Conservation (phyloP, 2,888 invertebrate genomes). For the Eucera pruinosa region DNA sequence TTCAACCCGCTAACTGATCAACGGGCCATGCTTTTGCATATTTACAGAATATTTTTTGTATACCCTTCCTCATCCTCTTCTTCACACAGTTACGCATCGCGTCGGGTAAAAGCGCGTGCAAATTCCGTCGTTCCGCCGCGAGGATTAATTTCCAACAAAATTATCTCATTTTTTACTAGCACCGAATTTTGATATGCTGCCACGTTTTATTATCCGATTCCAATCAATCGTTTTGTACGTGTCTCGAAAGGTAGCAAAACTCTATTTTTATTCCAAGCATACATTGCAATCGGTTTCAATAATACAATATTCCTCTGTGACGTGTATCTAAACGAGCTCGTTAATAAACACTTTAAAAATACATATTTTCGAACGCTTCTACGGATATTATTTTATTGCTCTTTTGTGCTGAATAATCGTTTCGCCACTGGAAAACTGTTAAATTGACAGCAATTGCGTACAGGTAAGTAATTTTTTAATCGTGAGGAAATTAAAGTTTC, state of each 20-base stretch:
- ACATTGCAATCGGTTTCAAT: slow-evolving; percentile 32
- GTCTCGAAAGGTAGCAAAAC: slow-evolving; percentile 46
- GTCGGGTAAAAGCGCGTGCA: slow-evolving; percentile 32
- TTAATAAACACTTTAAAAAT: slow-evolving; percentile 51
- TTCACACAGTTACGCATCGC: neutral
- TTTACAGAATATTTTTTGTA: slow-evolving; percentile 60
- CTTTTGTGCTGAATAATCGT: neutral
- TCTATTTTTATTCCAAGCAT: slow-evolving; percentile 50
- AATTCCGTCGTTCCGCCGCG: slow-evolving; percentile 47
- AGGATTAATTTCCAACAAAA: slow-evolving; percentile 62
- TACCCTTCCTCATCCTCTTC: neutral
- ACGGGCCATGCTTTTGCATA: slow-evolving; percentile 48
- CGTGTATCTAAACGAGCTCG: slow-evolving; percentile 46
- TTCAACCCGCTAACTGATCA: slow-evolving; percentile 33
- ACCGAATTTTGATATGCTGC: slow-evolving; percentile 62
- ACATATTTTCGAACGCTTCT: slow-evolving; percentile 8
- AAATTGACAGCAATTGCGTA: too few relatives aligned
- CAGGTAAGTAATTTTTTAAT: neutral
- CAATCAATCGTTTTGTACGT: slow-evolving; percentile 61
- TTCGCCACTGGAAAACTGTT: neutral
- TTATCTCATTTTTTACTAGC: slow-evolving; percentile 56
- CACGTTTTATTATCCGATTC: slow-evolving; percentile 56
- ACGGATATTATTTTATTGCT: slow-evolving; percentile 19
- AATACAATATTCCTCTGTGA: slow-evolving; percentile 31
- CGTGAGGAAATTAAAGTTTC: too few relatives aligned